phyloP scores from a whole-genome alignment of 2,888 invertebrate genomes.

The Sclerodermus sp. region DNA sequence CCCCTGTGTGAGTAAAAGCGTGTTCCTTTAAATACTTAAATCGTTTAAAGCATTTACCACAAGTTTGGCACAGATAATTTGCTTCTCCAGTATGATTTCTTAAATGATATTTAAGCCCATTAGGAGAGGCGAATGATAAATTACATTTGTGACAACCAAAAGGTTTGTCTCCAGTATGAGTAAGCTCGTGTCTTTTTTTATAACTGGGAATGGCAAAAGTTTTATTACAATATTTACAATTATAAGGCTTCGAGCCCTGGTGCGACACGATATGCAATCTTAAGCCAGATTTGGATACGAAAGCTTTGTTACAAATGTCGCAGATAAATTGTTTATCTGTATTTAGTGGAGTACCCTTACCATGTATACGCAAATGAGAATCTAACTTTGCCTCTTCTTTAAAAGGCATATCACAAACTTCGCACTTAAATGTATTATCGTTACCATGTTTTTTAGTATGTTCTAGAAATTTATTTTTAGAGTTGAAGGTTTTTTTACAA shows the following conservation, averaged over 20 bases:
- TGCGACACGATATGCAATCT: slow-evolving; percentile 34
- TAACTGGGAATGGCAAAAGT: slow-evolving; percentile 35
- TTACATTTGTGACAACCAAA: slow-evolving; percentile 35
- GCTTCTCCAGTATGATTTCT: slow-evolving; percentile 31
- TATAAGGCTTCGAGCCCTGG: slow-evolving; percentile 25
- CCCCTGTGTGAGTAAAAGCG: slow-evolving; percentile 35
- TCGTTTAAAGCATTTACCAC: slow-evolving; percentile 33
- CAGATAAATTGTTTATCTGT: slow-evolving; percentile 27
- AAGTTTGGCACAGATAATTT: slow-evolving; percentile 31
- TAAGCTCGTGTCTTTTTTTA: slow-evolving; percentile 33
- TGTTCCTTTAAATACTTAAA: slow-evolving; percentile 35
- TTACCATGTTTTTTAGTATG: background rate
- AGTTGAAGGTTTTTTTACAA: background rate
- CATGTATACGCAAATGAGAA: slow-evolving; percentile 3
- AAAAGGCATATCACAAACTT: slow-evolving; percentile 15
- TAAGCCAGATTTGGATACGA: slow-evolving; percentile 33
- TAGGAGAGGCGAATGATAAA: slow-evolving; percentile 32
- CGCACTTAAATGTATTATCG: slow-evolving; percentile 1
- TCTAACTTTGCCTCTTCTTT: slow-evolving; percentile 12
- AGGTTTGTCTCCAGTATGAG: slow-evolving; percentile 27
- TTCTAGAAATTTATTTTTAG: slow-evolving; percentile 3
- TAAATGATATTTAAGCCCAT: slow-evolving; percentile 35
- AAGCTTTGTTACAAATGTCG: slow-evolving; percentile 35
- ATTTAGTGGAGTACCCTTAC: slow-evolving; percentile 1
- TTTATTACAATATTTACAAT: slow-evolving; percentile 33